A percentile compares a stretch with the other conserved stretches of the same genome.
Conservation (phyloP, 2,888 invertebrate genomes). For the Biston stratarius region DNA sequence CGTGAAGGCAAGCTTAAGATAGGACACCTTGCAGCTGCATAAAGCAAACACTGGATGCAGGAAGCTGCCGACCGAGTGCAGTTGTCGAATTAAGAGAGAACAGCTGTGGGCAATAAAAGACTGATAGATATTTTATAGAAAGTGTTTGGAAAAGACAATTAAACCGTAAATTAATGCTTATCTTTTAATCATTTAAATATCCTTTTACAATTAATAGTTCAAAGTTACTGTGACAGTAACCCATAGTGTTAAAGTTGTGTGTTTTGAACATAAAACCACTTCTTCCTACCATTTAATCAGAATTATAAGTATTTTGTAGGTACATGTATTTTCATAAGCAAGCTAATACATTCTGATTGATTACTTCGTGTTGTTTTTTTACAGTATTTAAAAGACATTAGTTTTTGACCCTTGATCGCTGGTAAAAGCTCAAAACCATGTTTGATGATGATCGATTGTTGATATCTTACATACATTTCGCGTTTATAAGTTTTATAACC, state of each 20-base stretch:
- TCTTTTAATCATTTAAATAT: no score
- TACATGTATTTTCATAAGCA: constrained; percentile 2
- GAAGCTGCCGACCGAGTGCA: no score
- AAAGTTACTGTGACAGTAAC: no score
- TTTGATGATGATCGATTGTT: constrained; percentile 56
- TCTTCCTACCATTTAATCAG: no score
- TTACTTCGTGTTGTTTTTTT: constrained; percentile 33
- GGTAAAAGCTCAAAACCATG: constrained; percentile 39
- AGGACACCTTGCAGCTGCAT: no score
- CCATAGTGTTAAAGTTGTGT: neutral
- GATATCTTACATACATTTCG: constrained; percentile 36
- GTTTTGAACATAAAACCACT: neutral
- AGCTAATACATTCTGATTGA: constrained; percentile 15
- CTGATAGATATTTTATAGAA: neutral
- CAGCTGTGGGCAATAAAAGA: neutral
- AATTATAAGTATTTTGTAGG: neutral
- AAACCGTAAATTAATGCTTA: no score
- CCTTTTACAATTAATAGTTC: no score
- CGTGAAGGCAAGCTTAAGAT: no score
- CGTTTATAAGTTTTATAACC: constrained; percentile 38
- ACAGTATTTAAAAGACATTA: constrained; percentile 40
- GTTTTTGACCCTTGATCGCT: constrained; percentile 49
- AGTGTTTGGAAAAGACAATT: no score
- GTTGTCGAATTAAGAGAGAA: no score
- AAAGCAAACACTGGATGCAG: no score